Evolutionary conservation across 2,888 invertebrate species (phyloP).

Genomic region (Pemphredon lugubris): DNA sequence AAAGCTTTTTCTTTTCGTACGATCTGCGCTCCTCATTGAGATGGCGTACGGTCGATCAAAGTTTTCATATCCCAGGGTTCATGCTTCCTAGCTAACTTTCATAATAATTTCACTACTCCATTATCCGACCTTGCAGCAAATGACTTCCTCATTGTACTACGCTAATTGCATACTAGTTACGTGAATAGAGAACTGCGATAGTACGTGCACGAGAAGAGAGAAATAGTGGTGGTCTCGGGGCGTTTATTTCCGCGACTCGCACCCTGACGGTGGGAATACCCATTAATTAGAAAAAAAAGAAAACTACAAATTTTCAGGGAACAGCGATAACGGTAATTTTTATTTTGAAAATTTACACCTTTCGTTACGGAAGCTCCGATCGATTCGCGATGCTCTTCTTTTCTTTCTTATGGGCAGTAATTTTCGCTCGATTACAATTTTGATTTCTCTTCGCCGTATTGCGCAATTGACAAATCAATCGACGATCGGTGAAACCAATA

Average conservation of each 20-base stretch:
- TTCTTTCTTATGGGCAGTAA: neutral
- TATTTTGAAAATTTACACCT: neutral
- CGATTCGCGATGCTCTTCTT: too few species aligned
- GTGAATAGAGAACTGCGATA: slow-evolving; percentile 1
- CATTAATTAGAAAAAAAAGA: neutral
- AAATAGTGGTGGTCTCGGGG: slow-evolving; percentile 33
- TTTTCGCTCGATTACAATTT: neutral
- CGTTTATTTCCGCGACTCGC: neutral
- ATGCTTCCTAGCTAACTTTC: slow-evolving; percentile 13
- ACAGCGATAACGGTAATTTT: neutral
- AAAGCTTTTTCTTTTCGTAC: too few species aligned
- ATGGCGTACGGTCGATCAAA: slow-evolving; percentile 4
- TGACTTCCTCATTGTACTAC: slow-evolving; percentile 24
- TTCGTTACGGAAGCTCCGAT: too few species aligned
- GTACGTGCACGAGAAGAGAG: slow-evolving; percentile 1
- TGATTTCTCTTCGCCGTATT: neutral
- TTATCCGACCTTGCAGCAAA: slow-evolving; percentile 17
- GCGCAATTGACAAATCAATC: neutral
- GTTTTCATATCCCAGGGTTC: slow-evolving; percentile 8
- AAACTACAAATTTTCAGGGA: neutral
- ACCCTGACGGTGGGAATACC: neutral
- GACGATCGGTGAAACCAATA: neutral
- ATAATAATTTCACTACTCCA: slow-evolving; percentile 30
- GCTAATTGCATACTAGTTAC: slow-evolving; percentile 30
- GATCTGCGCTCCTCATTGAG: too few species aligned